Evolutionary conservation across 2,888 invertebrate species (phyloP), one percentile per base, ranked within the genome.

Genomic region (Polyploca ridens): DNA sequence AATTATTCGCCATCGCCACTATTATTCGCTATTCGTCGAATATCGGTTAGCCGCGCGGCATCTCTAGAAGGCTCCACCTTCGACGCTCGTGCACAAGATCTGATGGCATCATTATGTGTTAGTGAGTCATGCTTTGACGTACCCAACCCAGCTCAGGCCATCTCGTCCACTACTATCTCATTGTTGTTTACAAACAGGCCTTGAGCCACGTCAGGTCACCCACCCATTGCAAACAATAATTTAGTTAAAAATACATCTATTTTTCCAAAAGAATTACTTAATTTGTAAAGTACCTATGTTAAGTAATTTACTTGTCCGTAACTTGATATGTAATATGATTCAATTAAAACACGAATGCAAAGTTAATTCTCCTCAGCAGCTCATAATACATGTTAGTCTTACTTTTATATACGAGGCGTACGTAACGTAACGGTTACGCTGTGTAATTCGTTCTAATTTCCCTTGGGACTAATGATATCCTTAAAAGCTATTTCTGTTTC

Each of bases 381-480:
- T 65, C 67, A 66, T 68, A 67, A 69, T 68, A 69, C 69, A 71
- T 67, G 66, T 65, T 64, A 62, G 62, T 71, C 60, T 62, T 65
- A 70, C 67, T 72, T 71, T 69, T 69, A 65, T 64, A 73, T 68
- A 64, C 63, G 69, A 74, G 73, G 76, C 73, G 69, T 77, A 76
- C 73, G 69, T 77, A 76, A 76, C 69, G 72, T 68, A 72, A 69
- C 71, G 73, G 75, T 77, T 76, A 78, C 80, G 70, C 77, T 80
- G 77, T 80, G 83, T 86, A 88, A 89, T 88, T 87, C 84, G 82
- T 87, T 88, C 81, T 90, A 90, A 92, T 92, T 93, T 91, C 91
- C 91, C 92, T 63, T 65, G 88, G 79, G 90, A 71, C 84, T 86
- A 88, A 90, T 89, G 88, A 86, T 83, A 86, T 86, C 84, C 85